Conservation (phyloP, 2,113 vertebrate genomes). For the Petrocephalus microphthalmus region DNA sequence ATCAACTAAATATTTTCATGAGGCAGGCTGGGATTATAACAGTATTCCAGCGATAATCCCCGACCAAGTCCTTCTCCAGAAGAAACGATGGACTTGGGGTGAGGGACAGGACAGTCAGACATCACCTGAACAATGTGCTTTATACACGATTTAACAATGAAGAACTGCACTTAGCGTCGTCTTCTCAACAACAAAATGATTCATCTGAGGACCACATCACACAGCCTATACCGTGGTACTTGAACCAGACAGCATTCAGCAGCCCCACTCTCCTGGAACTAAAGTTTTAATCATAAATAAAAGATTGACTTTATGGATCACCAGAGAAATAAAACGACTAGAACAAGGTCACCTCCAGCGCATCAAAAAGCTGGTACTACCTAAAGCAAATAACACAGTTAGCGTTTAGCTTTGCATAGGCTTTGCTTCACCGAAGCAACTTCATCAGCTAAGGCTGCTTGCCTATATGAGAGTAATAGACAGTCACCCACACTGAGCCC, state of each 20-base stretch:
- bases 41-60: neutral
- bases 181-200: neutral
- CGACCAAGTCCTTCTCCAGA: neutral
- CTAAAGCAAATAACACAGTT: neutral
- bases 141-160: conserved; percentile 7
- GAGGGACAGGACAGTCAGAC: neutral
- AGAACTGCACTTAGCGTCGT: neutral
- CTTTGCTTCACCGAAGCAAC: conserved; percentile 18
- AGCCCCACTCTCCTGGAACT: neutral
- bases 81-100: neutral
- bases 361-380: neutral
- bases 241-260: neutral
- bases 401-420: conserved; percentile 7
- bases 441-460: neutral
- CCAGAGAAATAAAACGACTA: neutral
- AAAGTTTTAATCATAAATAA: neutral
- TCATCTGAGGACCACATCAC: neutral
- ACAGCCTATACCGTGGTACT: neutral
- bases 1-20: neutral
- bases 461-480: neutral
- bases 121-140: neutral
- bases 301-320: neutral
- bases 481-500: neutral
- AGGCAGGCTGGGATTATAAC: neutral
- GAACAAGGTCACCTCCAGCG: neutral